Percentiles rank a stretch among this genome's conserved stretches.
phyloP scores from a whole-genome alignment of 2,888 invertebrate species.

The Arrhopalites spinosus region DNA sequence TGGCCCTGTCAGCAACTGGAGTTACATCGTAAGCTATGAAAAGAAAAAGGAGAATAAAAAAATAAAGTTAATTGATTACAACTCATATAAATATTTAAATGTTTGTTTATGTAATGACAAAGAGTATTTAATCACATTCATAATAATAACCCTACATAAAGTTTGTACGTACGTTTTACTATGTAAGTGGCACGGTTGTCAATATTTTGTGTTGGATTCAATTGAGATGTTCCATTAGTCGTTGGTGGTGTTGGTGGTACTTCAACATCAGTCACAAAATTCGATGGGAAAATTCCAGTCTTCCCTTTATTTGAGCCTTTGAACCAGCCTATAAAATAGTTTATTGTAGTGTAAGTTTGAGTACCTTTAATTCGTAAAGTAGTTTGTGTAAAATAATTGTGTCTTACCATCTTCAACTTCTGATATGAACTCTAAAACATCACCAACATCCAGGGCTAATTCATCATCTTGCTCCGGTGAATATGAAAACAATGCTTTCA shows the following conservation, averaged over 20 bases:
- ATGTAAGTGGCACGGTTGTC: constrained; percentile 24
- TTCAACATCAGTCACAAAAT: constrained; percentile 75
- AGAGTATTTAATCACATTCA: neutral
- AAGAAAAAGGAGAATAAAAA: too few relatives aligned
- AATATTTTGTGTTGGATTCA: neutral
- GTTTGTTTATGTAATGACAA: too few relatives aligned
- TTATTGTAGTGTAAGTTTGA: neutral
- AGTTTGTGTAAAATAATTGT: too few relatives aligned
- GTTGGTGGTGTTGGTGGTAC: neutral
- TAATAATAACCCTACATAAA: neutral
- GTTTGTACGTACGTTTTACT: constrained; percentile 23
- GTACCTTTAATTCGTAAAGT: neutral
- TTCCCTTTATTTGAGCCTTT: constrained; percentile 77
- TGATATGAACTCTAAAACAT: constrained; percentile 85
- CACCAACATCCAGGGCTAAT: constrained; percentile 81
- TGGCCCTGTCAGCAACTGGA: neutral
- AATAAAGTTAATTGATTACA: too few relatives aligned
- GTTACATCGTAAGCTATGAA: constrained; percentile 1
- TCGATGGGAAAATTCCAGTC: constrained; percentile 89
- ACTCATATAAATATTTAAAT: neutral
- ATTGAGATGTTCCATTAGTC: constrained; percentile 14
- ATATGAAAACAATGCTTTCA: constrained; percentile 87
- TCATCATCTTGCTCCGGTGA: constrained; percentile 93
- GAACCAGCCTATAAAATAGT: constrained; percentile 70
- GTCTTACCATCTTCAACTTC: constrained; percentile 87